Evolutionary conservation across 2,113 vertebrate genomes (phyloP).

Genomic region (Isurus oxyrinchus): DNA sequence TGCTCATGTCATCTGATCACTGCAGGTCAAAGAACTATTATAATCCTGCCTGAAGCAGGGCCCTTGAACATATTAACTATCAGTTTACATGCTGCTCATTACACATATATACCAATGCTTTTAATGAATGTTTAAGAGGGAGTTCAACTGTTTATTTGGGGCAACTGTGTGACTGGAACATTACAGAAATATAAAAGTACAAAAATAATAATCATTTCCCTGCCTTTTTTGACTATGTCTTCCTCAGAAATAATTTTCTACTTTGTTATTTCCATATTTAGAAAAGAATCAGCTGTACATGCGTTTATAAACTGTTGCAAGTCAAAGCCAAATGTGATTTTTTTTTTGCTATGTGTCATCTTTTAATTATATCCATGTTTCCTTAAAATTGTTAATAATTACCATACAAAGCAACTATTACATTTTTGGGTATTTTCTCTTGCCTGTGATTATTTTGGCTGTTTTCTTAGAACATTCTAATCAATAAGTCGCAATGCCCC

Average conservation of each 20-base stretch:
- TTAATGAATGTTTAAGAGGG: background rate
- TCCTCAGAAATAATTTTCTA: conserved; percentile 1
- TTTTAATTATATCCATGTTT: background rate
- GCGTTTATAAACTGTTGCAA: background rate
- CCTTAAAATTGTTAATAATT: background rate
- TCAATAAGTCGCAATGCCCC: background rate
- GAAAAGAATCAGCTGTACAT: background rate
- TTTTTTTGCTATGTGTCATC: background rate
- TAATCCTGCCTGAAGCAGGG: background rate
- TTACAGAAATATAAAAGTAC: background rate
- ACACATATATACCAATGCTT: background rate
- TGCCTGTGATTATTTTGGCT: background rate
- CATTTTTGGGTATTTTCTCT: background rate
- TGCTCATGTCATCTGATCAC: background rate
- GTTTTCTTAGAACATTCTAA: background rate
- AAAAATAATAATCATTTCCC: background rate
- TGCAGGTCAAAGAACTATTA: background rate
- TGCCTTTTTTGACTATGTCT: background rate
- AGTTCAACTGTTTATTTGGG: background rate
- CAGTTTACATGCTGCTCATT: background rate
- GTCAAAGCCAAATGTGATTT: background rate
- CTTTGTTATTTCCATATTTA: background rate
- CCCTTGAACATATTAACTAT: background rate
- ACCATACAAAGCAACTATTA: background rate
- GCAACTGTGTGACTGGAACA: background rate